A percentile compares a stretch with the other conserved stretches of the same genome.
Evolutionary conservation across 2,888 invertebrate genomes (phyloP).

Genomic region (Dioctria rufipes): DNA sequence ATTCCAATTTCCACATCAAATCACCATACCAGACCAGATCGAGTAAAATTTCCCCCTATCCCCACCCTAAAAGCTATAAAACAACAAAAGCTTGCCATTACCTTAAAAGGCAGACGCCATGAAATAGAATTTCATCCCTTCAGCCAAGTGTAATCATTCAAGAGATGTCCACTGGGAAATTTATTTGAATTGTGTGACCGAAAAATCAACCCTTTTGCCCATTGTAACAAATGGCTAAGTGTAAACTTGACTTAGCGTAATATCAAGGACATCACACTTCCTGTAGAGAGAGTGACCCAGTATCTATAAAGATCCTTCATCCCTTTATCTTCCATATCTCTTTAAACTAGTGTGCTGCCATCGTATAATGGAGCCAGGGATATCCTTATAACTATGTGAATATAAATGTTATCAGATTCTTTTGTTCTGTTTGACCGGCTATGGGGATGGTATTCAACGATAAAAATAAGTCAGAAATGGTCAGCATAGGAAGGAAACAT

Average conservation of each 20-base stretch:
- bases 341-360: not conserved
- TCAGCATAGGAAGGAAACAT: slow-evolving; percentile 16
- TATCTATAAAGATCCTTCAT: slow-evolving; percentile 21
- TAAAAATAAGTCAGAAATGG: slow-evolving; percentile 23
- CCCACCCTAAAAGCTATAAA: slow-evolving; percentile 35
- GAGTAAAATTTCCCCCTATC: no score
- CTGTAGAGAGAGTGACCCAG: not conserved
- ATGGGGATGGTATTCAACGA: slow-evolving; percentile 20
- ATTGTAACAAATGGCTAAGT: slow-evolving; percentile 49
- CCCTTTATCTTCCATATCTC: slow-evolving; percentile 31
- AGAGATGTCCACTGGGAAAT: slow-evolving; percentile 51
- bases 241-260: slow-evolving; percentile 48
- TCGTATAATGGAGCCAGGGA: not conserved
- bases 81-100: slow-evolving; percentile 28
- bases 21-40: no score
- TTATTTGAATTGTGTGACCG: slow-evolving; percentile 53
- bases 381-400: slow-evolving; percentile 37
- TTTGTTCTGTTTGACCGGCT: slow-evolving; percentile 26
- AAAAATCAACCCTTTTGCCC: slow-evolving; percentile 51
- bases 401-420: slow-evolving; percentile 47
- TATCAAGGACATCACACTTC: slow-evolving; percentile 18
- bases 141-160: slow-evolving; percentile 51
- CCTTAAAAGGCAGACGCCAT: slow-evolving; percentile 51
- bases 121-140: slow-evolving; percentile 53
- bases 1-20: no score